These are phyloP conservation scores for Tolypeutes matacus DNA, from an alignment of 2,797 vertebrate species.

Conservation along the genomic window DNA sequence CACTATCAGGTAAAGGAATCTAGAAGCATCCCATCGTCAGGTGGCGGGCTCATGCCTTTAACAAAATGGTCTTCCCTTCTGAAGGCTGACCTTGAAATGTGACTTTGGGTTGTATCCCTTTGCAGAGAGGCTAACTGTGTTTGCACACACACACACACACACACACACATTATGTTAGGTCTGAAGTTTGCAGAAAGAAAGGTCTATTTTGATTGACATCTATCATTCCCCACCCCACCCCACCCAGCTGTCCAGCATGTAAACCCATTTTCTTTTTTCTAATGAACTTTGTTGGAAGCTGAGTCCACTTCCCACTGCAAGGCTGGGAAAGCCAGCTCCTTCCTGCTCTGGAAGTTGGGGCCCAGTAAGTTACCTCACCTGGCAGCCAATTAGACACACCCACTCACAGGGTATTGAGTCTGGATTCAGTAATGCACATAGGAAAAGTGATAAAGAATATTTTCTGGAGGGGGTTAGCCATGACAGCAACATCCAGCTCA, in stretches of 20 bases:
- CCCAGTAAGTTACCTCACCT: neutral
- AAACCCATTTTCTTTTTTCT: neutral
- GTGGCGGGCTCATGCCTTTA: neutral
- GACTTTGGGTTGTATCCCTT: neutral
- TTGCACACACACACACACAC: neutral
- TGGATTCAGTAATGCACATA: neutral
- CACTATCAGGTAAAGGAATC: neutral
- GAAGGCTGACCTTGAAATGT: neutral
- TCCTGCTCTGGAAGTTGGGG: neutral
- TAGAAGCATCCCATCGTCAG: neutral
- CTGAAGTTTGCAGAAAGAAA: slow-evolving; percentile 28
- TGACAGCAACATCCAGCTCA: neutral
- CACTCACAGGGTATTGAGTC: neutral
- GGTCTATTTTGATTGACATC: neutral
- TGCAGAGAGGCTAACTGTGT: neutral
- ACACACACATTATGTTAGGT: neutral
- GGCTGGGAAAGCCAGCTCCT: neutral
- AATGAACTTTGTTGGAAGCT: neutral
- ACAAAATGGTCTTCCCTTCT: neutral
- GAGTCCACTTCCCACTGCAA: neutral
- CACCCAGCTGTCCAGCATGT: neutral
- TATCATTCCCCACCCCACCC: neutral
- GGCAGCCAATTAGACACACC: neutral
- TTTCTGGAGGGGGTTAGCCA: neutral
- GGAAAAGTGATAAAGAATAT: neutral